Evolutionary conservation across 2,113 vertebrate genomes (phyloP).

Genomic region (Tympanuchus pallidicinctus): DNA sequence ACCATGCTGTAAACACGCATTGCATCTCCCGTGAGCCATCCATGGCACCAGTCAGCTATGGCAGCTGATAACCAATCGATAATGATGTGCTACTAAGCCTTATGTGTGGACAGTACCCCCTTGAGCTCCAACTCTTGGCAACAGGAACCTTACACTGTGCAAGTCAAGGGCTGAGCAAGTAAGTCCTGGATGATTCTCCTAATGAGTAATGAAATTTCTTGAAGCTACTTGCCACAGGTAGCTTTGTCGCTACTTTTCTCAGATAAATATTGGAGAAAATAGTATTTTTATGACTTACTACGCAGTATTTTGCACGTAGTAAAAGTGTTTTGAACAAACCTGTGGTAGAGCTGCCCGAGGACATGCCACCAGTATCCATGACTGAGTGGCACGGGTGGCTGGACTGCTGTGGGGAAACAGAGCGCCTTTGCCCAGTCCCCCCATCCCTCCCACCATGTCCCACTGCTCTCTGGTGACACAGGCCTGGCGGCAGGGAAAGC

Average conservation of each 20-base stretch:
- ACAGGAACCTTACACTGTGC: conserved; percentile 13
- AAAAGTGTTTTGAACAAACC: not conserved
- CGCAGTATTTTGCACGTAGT: not conserved
- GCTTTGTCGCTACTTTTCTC: not conserved
- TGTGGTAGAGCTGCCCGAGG: not conserved
- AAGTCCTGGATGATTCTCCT: conserved; percentile 8
- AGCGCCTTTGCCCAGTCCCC: not conserved
- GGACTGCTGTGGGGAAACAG: not conserved
- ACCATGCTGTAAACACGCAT: not conserved
- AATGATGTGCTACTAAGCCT: conserved; percentile 58
- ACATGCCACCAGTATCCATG: not conserved
- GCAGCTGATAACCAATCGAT: not conserved
- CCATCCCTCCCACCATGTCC: not conserved
- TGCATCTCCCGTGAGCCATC: not conserved
- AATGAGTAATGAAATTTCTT: not conserved
- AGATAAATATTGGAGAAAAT: not conserved
- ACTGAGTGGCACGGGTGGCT: not conserved
- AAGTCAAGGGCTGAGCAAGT: conserved; percentile 22
- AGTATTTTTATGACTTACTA: not conserved
- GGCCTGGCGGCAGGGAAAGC: not conserved
- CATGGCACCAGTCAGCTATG: not conserved
- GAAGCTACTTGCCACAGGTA: rapidly evolving
- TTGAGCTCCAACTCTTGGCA: conserved; percentile 63
- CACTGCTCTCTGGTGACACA: conserved; percentile 26
- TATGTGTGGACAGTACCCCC: conserved; percentile 32